Base-by-base conservation (phyloP, 2,797 vertebrate genomes). In the Enteromius afrohamiltoni region DNA sequence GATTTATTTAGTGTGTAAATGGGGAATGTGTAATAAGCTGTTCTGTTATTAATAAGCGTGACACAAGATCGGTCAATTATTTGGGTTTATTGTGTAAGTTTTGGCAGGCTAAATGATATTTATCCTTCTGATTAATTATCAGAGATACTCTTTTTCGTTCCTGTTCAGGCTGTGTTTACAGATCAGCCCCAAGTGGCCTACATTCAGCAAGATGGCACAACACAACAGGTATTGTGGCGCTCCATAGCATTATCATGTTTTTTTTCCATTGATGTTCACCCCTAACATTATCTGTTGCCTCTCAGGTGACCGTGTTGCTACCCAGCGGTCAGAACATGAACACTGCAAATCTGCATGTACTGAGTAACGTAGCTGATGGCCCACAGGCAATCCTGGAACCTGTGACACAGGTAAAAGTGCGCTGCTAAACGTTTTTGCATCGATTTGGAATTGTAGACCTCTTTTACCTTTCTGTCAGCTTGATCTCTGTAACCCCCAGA, bases 131-230 rank as follows among this genome's bases (percentile, higher is more conserved):
- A 53, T 40, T 42, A 37, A 64, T 49, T 6, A 31, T 58, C 16
- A 16, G 31, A 29, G 21, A 42, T 34, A 8, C 62, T 26, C 34
- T 79, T 16, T 49, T 55, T 70, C 19, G 16, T 65, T 74, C 67
- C 76, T 68, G 88, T 84, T 70, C 89, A 98, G 97, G 91, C 96
- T 80, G 96, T 99, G 80, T 99, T 99, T 93, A 95, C 97, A 91
- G 98, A 99, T 91, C 97, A 98, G 76, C 95, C 97, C 77, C 98
- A 99, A 89, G 97, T 99, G 88, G 96, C 98, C 45, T 99, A 98
- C 16, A 98, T 99, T 86, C 98, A 99, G 73, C 98, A 99, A 91
- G 98, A 99, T 90, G 96, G 97, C 23, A 96, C 97, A 47, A 95
- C 97, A 6, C 98, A 98, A 88, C 98, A 99, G 96, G 98, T 97